Base-by-base conservation (phyloP, 53 echinoderm and acorn worm species). In the Pentamera pediparva region DNA sequence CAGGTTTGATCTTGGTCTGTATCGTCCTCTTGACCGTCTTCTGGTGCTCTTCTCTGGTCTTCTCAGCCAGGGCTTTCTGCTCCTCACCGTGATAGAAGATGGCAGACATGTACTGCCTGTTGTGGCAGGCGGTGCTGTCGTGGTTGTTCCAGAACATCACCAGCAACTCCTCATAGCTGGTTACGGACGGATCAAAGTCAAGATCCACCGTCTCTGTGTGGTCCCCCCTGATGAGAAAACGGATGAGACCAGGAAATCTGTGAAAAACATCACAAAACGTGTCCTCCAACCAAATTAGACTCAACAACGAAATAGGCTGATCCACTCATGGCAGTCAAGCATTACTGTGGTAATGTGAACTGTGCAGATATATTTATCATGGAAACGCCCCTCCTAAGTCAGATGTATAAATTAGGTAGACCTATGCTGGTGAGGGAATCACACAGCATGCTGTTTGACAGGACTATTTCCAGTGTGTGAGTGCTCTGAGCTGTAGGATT, bases 61-160 rank as follows among this genome's bases (percentile, higher is more conserved):
- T 83, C 78, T 98, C 89, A 0, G 91, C 89, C 27, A 89, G 27
- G 28, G 43, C 65, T 61, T 82, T 82, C 86, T 98, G 98, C 62
- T 84, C 84, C 2, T 88, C 89, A 17, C 61, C 52, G 43, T 98
- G 98, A 56, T 76, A 98, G 79, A 98, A 98, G 70, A 98, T 92
- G 45, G 88, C 91, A 4, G 98, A 98, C 89, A 88, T 98, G 79
- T 98, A 98, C 86, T 98, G 98, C 36, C 79, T 75, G 50, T 80
- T 86, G 72, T 59, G 63, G 54, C 88, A 88, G 6, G 77, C 83
- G 1, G 98, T 91, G 70, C 88, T 88, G 86, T 98, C 84, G 47
- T 98, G 98, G 76, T 86, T 98, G 40, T 80, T 80, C 98, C 98
- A 98, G 84, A 98, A 98, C 70, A 85, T 83, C 71, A 78, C 67